Conservation (phyloP, 1,140 invertebrate species). For the Pseudachorutes palmiensis region DNA sequence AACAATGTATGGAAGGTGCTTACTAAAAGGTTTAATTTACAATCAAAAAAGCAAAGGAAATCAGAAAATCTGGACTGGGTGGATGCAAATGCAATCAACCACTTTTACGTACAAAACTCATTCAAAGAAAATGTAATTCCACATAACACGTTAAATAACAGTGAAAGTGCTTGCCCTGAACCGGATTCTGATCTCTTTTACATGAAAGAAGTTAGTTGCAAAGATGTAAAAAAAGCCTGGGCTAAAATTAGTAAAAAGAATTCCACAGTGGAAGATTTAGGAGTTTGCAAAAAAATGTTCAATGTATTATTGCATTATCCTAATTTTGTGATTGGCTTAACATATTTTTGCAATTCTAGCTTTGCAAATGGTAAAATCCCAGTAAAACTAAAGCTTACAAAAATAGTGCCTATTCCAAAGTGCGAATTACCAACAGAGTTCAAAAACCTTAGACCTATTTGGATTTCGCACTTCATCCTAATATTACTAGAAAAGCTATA, state of each 20-base stretch:
- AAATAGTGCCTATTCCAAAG: background rate
- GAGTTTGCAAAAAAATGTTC: constrained; percentile 5
- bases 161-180: background rate
- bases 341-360: background rate
- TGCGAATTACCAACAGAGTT: background rate
- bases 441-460: background rate
- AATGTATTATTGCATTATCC: background rate
- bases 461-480: background rate
- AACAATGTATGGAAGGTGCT: background rate
- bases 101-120: background rate
- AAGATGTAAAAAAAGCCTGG: background rate
- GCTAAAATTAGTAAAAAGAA: background rate
- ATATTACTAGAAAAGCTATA: constrained; percentile 6
- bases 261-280: background rate
- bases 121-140: background rate
- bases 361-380: background rate
- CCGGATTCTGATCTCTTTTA: background rate
- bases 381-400: background rate
- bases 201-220: background rate
- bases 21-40: background rate
- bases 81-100: background rate
- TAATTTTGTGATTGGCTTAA: background rate
- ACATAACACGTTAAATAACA: background rate
- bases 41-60: background rate
- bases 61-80: background rate